Conservation (phyloP, 2,888 invertebrate species). For the Drosophila percnosoma region DNA sequence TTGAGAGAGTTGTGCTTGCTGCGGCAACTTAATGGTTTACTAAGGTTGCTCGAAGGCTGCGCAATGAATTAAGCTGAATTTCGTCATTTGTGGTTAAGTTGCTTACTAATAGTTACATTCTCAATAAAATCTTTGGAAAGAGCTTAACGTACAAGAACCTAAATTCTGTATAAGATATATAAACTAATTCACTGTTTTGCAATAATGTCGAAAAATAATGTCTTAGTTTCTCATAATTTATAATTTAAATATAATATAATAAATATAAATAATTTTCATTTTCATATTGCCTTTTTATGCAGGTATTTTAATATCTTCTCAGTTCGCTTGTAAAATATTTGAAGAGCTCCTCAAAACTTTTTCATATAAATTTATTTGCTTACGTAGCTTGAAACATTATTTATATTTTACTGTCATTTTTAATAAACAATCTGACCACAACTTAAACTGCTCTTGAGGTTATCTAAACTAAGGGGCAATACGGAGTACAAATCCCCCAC, state of each 20-base stretch:
- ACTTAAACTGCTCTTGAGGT: neutral
- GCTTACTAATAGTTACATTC: neutral
- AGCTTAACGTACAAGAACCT: neutral
- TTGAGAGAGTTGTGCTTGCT: conserved; percentile 54
- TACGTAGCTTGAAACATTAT: neutral
- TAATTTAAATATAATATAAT: no score
- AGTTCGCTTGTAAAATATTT: neutral
- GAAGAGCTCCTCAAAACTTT: neutral
- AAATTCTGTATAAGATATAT: neutral
- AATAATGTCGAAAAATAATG: no score
- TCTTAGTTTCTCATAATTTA: neutral
- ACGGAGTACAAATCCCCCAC: neutral
- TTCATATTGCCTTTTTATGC: neutral
- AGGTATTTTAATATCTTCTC: neutral
- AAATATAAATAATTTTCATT: neutral
- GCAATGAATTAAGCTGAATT: conserved; percentile 38
- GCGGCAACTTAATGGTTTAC: conserved; percentile 59
- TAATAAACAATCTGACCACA: neutral
- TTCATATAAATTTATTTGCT: neutral
- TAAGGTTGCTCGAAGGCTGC: conserved; percentile 49
- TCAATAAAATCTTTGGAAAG: no score
- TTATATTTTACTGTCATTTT: neutral
- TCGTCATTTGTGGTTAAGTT: conserved; percentile 32
- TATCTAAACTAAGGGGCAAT: neutral
- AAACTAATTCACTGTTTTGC: neutral